phyloP scores from a whole-genome alignment of 1,140 invertebrate genomes.

The Meloidogyne exigua region DNA sequence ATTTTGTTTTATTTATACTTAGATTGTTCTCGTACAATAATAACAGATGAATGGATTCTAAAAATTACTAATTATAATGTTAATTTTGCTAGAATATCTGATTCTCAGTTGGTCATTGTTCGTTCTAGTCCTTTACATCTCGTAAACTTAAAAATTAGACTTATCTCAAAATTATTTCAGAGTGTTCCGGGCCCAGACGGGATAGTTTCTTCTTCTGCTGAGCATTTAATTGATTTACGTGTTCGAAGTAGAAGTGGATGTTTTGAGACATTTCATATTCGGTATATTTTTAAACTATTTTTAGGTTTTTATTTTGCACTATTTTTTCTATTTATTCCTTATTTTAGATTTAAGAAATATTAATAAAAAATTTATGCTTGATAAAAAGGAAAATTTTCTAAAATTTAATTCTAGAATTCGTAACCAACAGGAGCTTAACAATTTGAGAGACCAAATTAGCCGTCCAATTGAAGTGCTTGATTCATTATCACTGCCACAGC shows the following conservation, averaged over 20 bases:
- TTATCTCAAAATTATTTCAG: neutral
- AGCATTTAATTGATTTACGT: slow-evolving; percentile 33
- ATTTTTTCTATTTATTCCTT: neutral
- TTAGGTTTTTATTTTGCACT: neutral
- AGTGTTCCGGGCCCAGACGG: slow-evolving; percentile 8
- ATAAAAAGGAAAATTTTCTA: slow-evolving; percentile 2
- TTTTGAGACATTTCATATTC: slow-evolving; percentile 28
- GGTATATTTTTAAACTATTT: slow-evolving; percentile 19
- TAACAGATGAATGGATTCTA: slow-evolving; percentile 32
- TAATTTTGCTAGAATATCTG: slow-evolving; percentile 32
- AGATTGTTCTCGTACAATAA: slow-evolving; percentile 37
- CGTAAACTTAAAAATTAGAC: slow-evolving; percentile 9
- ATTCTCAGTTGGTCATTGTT: slow-evolving; percentile 33
- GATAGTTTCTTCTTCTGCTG: neutral
- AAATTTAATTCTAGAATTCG: slow-evolving; percentile 16
- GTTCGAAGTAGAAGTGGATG: slow-evolving; percentile 27
- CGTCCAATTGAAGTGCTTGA: slow-evolving; percentile 39
- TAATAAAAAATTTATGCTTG: too few relatives aligned
- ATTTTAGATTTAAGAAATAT: too few relatives aligned
- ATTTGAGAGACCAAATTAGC: slow-evolving; percentile 29
- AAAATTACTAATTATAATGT: slow-evolving; percentile 36
- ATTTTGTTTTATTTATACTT: slow-evolving; percentile 28
- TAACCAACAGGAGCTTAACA: slow-evolving; percentile 32
- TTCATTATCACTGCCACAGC: slow-evolving; percentile 31
- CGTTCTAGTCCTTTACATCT: slow-evolving; percentile 26